Evolutionary conservation across 1,140 invertebrate genomes (phyloP).

Genomic region (Pogonomyrmex californicus): DNA sequence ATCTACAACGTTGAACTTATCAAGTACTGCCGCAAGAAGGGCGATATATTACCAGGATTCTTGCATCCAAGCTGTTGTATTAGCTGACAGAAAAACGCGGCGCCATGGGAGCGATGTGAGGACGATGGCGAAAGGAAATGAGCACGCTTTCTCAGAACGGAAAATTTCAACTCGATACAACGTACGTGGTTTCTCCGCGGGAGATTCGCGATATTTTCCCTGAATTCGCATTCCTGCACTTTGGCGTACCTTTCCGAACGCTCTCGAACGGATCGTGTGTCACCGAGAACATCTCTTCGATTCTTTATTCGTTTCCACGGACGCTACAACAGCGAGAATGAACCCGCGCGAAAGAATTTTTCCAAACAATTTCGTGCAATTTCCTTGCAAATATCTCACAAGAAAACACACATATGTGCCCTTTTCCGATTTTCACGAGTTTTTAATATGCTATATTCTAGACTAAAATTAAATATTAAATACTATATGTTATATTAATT

Average conservation of each 20-base stretch:
- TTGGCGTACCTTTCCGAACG: constrained; percentile 19
- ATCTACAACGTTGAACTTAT: constrained; percentile 43
- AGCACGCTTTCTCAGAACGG: constrained; percentile 22
- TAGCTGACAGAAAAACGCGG: constrained; percentile 47
- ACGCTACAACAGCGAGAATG: neutral
- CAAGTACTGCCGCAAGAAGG: constrained; percentile 20
- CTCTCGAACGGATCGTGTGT: constrained; percentile 16
- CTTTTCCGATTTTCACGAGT: too few species aligned
- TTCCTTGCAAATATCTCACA: neutral
- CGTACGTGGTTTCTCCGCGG: neutral
- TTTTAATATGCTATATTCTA: too few species aligned
- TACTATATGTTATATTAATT: too few species aligned
- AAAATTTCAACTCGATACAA: constrained; percentile 43
- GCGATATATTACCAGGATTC: constrained; percentile 24
- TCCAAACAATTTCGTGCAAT: constrained; percentile 17
- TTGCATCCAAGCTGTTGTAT: constrained; percentile 47
- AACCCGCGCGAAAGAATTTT: constrained; percentile 10
- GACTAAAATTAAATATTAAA: too few species aligned
- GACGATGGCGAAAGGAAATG: constrained; percentile 47
- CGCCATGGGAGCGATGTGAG: constrained; percentile 33
- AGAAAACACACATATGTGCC: too few species aligned
- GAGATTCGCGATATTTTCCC: constrained; percentile 37
- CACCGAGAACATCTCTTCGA: constrained; percentile 1
- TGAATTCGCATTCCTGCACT: constrained; percentile 3
- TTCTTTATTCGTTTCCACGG: neutral